These are phyloP conservation scores for Melinopterus prodromus DNA, from an alignment of 2,888 invertebrate genomes.

Conservation along the genomic window DNA sequence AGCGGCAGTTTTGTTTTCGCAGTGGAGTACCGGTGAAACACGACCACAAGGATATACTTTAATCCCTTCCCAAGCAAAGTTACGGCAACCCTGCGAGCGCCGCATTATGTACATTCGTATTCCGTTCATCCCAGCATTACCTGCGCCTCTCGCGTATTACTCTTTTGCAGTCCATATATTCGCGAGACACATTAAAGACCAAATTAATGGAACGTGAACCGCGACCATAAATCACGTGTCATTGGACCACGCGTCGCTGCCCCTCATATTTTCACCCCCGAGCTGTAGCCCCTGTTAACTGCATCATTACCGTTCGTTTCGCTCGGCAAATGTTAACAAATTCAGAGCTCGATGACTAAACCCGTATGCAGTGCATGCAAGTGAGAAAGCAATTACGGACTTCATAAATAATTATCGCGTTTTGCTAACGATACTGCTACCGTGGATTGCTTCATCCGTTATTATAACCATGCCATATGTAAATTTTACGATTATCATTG, in stretches of 20 bases:
- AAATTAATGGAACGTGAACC: constrained; percentile 4
- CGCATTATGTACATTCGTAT: not conserved
- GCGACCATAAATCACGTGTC: not conserved
- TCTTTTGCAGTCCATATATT: not conserved
- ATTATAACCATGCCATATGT: not conserved
- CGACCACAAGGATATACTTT: not conserved
- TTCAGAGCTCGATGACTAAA: not conserved
- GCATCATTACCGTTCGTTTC: not conserved
- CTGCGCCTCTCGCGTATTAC: not conserved
- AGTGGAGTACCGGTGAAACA: not conserved
- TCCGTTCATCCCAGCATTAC: not conserved
- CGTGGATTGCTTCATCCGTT: not conserved
- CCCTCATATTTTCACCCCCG: not conserved
- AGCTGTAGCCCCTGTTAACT: not conserved
- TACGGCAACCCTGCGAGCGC: not conserved
- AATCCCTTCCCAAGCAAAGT: not conserved
- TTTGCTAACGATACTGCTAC: not conserved
- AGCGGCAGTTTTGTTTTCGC: not conserved
- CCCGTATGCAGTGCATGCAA: not conserved
- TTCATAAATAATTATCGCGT: not conserved
- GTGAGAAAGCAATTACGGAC: not conserved
- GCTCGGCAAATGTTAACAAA: not conserved
- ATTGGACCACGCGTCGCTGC: not conserved
- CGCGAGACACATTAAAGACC: not conserved
- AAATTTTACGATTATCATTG: not conserved